phyloP scores from a whole-genome alignment of 2,888 invertebrate genomes.

The Argyresthia goedartella region DNA sequence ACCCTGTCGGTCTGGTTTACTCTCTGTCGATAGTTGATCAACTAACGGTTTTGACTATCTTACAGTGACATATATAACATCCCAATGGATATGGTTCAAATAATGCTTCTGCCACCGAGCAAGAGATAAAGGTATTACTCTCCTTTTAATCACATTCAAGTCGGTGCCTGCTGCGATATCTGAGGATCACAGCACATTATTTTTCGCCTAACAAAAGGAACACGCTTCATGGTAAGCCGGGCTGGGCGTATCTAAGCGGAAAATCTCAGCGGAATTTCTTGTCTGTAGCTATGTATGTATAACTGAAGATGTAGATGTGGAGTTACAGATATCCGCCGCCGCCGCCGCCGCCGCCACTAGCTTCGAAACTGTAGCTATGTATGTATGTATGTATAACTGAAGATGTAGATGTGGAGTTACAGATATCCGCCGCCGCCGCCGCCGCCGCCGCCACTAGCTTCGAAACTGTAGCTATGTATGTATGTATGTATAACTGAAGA shows the following conservation, averaged over 20 bases:
- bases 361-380: no score
- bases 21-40: background rate
- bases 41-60: background rate
- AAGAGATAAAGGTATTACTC: background rate
- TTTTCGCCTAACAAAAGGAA: slow-evolving; percentile 1
- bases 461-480: no score
- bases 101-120: background rate
- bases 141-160: background rate
- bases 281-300: background rate
- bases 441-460: background rate
- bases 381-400: background rate
- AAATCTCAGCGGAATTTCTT: slow-evolving; percentile 1
- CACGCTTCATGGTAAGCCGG: background rate
- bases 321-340: background rate
- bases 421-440: no score
- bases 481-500: background rate
- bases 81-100: background rate
- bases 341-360: background rate
- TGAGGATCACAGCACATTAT: background rate
- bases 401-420: background rate
- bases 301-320: background rate
- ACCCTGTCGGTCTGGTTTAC: no score
- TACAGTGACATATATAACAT: background rate
- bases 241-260: background rate
- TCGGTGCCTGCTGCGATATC: background rate